phyloP scores from a whole-genome alignment of 2,888 invertebrate genomes.

The Acanthosoma haemorrhoidale region DNA sequence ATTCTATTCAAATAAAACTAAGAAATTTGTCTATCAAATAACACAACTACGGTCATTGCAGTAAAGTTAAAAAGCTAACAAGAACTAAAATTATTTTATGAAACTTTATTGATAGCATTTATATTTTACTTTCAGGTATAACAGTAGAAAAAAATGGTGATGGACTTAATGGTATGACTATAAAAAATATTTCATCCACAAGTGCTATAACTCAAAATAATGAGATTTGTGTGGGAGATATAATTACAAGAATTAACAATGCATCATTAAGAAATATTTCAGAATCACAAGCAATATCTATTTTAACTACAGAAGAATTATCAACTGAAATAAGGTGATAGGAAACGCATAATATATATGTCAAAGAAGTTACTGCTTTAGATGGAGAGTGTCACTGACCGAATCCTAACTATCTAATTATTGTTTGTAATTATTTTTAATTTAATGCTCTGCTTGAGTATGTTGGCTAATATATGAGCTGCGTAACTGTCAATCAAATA shows the following conservation, averaged over 20 bases:
- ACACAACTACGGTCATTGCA: too few species aligned
- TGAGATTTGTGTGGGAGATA: constrained; percentile 53
- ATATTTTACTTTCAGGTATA: constrained; percentile 49
- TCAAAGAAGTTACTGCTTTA: too few species aligned
- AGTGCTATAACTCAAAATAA: constrained; percentile 56
- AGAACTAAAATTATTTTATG: background rate
- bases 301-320: constrained; percentile 53
- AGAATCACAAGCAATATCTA: constrained; percentile 51
- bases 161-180: constrained; percentile 52
- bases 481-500: too few species aligned
- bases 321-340: constrained; percentile 54
- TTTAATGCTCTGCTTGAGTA: too few species aligned
- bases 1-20: too few species aligned
- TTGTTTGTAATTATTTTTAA: too few species aligned
- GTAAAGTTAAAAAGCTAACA: too few species aligned
- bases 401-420: too few species aligned
- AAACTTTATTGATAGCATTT: background rate
- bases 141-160: constrained; percentile 54
- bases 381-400: too few species aligned
- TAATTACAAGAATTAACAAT: constrained; percentile 54
- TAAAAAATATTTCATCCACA: constrained; percentile 47
- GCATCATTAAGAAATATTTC: constrained; percentile 52
- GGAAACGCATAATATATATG: too few species aligned
- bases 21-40: too few species aligned
- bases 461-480: too few species aligned